Conservation (phyloP, 2,888 invertebrate genomes). For the Neoaliturus tenellus region DNA sequence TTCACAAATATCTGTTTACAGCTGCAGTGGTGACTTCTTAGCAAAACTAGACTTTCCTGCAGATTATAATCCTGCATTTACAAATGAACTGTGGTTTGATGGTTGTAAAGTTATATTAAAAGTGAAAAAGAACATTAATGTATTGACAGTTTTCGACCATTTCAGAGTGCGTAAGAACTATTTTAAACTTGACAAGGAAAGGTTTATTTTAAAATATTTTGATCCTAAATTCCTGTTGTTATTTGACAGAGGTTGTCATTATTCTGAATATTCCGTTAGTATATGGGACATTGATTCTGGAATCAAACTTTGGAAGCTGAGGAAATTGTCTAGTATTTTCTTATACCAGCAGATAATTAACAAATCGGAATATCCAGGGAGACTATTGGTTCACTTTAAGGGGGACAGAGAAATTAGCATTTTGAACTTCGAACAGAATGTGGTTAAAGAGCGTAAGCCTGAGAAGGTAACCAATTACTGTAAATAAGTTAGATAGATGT, state of each 20-base stretch:
- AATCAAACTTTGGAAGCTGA: not conserved
- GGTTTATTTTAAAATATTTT: conserved; percentile 3
- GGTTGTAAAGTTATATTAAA: not conserved
- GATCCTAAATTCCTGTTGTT: not conserved
- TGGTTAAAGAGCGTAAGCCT: not conserved
- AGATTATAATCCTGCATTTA: not conserved
- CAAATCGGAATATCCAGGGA: not conserved
- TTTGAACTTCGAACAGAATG: not conserved
- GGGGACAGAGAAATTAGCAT: not conserved
- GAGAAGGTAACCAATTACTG: too few relatives aligned
- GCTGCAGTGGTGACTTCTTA: not conserved
- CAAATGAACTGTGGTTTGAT: not conserved
- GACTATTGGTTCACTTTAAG: not conserved
- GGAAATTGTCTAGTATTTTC: not conserved
- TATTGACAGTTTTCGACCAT: not conserved
- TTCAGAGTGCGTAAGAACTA: not conserved
- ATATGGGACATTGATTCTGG: conserved; percentile 8
- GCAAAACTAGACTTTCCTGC: not conserved
- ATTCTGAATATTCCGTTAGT: not conserved
- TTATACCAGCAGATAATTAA: not conserved
- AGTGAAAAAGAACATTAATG: not conserved
- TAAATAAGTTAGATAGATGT: too few relatives aligned
- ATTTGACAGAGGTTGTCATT: not conserved
- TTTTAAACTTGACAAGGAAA: not conserved
- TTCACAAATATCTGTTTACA: not conserved